Evolutionary conservation across 2,888 invertebrate species (phyloP).

Genomic region (Fragum sueziense): DNA sequence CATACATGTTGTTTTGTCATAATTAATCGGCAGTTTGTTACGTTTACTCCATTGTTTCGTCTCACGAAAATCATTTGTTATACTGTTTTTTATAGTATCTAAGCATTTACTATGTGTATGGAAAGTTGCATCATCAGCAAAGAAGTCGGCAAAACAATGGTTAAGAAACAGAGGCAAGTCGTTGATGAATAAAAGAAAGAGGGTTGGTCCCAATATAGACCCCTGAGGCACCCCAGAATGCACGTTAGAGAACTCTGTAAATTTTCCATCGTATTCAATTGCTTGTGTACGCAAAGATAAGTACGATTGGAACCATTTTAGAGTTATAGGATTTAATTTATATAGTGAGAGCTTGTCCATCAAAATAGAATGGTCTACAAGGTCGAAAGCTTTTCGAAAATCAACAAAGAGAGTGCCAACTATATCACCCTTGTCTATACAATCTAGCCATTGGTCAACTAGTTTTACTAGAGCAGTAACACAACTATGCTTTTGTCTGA

Average conservation of each 20-base stretch:
- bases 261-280: not conserved
- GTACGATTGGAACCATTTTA: not conserved
- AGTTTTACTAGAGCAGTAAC: not conserved
- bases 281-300: not conserved
- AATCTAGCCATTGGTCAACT: not conserved
- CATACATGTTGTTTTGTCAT: too few species aligned
- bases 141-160: not conserved
- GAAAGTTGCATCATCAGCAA: not conserved
- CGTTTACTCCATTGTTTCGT: too few species aligned
- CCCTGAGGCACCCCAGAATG: conserved; percentile 6
- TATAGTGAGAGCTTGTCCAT: not conserved
- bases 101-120: not conserved
- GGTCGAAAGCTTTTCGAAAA: not conserved
- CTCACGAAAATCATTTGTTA: not conserved
- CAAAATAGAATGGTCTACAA: not conserved
- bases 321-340: not conserved
- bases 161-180: not conserved
- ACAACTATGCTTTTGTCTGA: conserved; percentile 3
- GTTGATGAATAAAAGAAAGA: not conserved
- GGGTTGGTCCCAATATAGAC: not conserved
- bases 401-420: not conserved
- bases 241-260: not conserved
- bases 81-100: not conserved
- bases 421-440: not conserved
- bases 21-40: too few species aligned